phyloP scores from a whole-genome alignment of 2,888 invertebrate genomes.

The Melieria picta region DNA sequence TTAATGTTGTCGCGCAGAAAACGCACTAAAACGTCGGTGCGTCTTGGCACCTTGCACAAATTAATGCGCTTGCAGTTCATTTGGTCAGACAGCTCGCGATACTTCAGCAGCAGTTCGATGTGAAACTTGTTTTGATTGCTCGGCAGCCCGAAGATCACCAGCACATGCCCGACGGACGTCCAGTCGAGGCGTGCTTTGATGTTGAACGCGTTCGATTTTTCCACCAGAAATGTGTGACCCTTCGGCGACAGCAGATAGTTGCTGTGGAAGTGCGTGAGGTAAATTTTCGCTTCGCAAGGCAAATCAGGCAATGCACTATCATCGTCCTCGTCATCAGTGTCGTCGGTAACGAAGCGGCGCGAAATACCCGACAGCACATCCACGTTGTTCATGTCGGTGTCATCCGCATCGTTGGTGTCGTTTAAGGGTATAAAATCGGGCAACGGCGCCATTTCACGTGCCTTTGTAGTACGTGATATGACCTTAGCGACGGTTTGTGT shows the following conservation, averaged over 20 bases:
- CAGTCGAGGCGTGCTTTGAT: conserved; percentile 59
- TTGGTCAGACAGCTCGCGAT: conserved; percentile 50
- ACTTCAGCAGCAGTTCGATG: conserved; percentile 65
- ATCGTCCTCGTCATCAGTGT: conserved; percentile 42
- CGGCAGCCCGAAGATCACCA: conserved; percentile 68
- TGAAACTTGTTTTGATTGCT: conserved; percentile 69
- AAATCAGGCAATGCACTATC: conserved; percentile 43
- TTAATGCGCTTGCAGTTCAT: conserved; percentile 51
- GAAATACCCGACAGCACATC: conserved; percentile 49
- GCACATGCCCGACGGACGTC: conserved; percentile 65
- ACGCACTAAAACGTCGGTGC: conserved; percentile 57
- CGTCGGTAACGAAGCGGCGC: conserved; percentile 46
- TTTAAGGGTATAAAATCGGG: conserved; percentile 60
- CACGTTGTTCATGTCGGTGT: conserved; percentile 31
- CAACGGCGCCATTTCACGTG: conserved; percentile 51
- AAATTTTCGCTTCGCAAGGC: conserved; percentile 67
- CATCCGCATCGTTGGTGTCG: conserved; percentile 26
- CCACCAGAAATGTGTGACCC: conserved; percentile 67
- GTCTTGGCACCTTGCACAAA: conserved; percentile 57
- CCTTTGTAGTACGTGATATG: conserved; percentile 10
- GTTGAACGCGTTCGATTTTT: conserved; percentile 61
- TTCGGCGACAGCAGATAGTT: conserved; percentile 67
- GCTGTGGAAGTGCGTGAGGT: conserved; percentile 67
- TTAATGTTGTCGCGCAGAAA: conserved; percentile 59
- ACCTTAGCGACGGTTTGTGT: no score